A percentile compares a stretch with the other conserved stretches of the same genome.
Conservation (phyloP, 2,888 invertebrate genomes). For the Plebejus melissa region DNA sequence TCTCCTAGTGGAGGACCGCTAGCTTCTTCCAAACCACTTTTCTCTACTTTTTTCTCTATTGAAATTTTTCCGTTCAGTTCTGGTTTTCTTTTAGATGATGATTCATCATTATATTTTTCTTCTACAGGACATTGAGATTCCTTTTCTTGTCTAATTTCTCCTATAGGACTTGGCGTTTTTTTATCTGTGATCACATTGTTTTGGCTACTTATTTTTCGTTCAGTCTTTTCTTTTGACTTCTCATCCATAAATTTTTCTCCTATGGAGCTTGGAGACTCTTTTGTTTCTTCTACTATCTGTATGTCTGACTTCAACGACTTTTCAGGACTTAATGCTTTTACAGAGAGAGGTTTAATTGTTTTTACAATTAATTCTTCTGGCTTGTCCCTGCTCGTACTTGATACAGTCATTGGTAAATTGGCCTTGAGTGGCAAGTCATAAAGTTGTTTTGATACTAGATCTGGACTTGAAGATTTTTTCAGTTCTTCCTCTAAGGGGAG, state of each 20-base stretch:
- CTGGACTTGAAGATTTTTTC: no score
- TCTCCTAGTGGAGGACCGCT: not conserved
- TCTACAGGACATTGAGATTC: not conserved
- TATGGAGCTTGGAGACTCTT: not conserved
- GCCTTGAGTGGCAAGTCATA: not conserved
- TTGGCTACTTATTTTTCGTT: not conserved
- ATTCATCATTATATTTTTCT: not conserved
- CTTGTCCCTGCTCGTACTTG: not conserved
- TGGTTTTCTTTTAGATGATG: not conserved
- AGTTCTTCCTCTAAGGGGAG: not conserved
- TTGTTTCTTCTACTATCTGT: conserved; percentile 5
- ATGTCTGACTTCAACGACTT: conserved; percentile 1
- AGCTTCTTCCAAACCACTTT: not conserved
- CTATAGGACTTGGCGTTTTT: conserved; percentile 24
- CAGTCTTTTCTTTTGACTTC: not conserved
- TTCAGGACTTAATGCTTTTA: conserved; percentile 22
- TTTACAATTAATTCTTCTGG: not conserved
- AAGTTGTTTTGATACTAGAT: no score
- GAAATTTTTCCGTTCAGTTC: not conserved
- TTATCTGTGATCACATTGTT: not conserved
- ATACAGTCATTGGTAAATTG: not conserved
- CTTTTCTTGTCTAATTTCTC: not conserved
- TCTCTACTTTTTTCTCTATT: not conserved
- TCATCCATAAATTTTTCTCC: not conserved
- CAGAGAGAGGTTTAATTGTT: not conserved